These are phyloP conservation scores for Zaprionus obscuricornis DNA, from an alignment of 2,888 invertebrate species.

Conservation along the genomic window DNA sequence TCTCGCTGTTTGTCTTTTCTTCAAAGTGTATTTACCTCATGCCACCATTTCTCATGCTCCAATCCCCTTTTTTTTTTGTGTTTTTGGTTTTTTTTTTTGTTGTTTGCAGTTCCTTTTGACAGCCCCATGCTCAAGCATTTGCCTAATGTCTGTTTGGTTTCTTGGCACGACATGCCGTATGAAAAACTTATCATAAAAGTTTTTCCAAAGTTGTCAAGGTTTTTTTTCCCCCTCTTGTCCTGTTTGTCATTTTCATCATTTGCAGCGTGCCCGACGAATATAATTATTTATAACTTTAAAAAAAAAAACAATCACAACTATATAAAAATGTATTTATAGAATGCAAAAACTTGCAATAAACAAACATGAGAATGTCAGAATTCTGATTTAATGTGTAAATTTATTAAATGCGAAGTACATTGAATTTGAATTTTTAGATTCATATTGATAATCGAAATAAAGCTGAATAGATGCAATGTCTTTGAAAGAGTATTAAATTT, in stretches of 20 bases:
- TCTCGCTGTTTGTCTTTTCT: too few species aligned
- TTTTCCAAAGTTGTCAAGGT: constrained; percentile 71
- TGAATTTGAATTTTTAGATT: too few species aligned
- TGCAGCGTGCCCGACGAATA: constrained; percentile 13
- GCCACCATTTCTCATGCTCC: too few species aligned
- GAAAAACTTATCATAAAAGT: constrained; percentile 70
- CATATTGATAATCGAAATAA: too few species aligned
- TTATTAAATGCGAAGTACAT: constrained; percentile 15
- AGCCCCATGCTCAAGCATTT: constrained; percentile 17
- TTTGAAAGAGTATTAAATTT: neutral
- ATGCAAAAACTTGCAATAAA: constrained; percentile 7
- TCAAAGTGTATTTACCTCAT: too few species aligned
- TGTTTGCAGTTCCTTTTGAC: neutral
- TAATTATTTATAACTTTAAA: constrained; percentile 46
- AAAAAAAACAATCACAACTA: too few species aligned
- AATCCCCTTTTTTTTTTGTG: constrained; percentile 61
- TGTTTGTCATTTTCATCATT: constrained; percentile 43
- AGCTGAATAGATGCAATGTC: too few species aligned
- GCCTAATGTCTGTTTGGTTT: constrained; percentile 71
- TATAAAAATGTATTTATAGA: too few species aligned
- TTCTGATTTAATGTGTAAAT: too few species aligned
- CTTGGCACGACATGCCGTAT: constrained; percentile 60
- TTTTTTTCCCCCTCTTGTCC: constrained; percentile 55
- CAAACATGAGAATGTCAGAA: too few species aligned
- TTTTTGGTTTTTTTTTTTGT: constrained; percentile 46